A percentile compares a stretch with the other conserved stretches of the same genome.
Evolutionary conservation across 2,797 vertebrate species (phyloP).

Genomic region (Eutrigla gurnardus): DNA sequence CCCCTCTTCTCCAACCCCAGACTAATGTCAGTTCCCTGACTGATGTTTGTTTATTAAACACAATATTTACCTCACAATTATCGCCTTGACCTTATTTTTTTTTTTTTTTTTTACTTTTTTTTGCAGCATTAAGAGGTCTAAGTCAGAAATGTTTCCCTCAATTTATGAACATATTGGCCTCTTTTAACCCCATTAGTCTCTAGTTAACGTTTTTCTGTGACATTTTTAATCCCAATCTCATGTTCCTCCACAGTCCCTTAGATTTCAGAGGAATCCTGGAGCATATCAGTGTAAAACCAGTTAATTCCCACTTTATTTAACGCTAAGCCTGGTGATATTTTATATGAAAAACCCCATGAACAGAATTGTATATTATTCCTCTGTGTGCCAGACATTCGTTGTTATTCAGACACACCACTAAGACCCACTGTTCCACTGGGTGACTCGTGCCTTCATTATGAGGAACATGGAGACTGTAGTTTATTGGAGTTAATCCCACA

Average conservation of each 20-base stretch:
- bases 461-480: not conserved
- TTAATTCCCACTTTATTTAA: conserved; percentile 2
- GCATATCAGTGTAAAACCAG: not conserved
- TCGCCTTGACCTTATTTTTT: conserved; percentile 63
- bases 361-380: not conserved
- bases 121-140: not conserved
- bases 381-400: not conserved
- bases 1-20: conserved; percentile 83
- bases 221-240: not conserved
- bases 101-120: conserved; percentile 42
- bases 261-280: not conserved
- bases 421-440: not conserved
- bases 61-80: conserved; percentile 92
- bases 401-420: not conserved
- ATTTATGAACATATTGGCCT: too few species aligned
- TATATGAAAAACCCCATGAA: conserved; percentile 6
- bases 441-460: not conserved
- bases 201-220: not conserved
- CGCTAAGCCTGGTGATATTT: not conserved
- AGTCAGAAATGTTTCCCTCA: not conserved
- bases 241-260: not conserved
- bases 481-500: conserved; percentile 2
- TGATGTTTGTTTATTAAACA: conserved; percentile 99
- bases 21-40: conserved; percentile 96
- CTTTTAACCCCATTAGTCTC: too few species aligned